Evolutionary conservation across 2,888 invertebrate species (phyloP).

Genomic region (Ormyrus rosae): DNA sequence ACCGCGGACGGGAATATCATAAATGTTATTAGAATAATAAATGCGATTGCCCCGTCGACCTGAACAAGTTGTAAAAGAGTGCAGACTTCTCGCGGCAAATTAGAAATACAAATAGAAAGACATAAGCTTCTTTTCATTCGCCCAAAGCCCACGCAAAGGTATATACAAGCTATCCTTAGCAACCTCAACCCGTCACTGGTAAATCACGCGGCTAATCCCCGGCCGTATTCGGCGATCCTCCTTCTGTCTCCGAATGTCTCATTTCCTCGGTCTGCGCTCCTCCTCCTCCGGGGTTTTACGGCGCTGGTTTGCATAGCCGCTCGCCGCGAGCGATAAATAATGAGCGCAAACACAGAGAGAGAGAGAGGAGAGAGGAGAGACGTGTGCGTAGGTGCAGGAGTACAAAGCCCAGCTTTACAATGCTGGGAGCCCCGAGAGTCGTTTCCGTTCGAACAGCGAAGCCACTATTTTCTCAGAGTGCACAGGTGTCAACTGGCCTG

Average conservation of each 20-base stretch:
- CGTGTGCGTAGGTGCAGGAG: conserved; percentile 59
- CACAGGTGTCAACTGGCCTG: conserved; percentile 67
- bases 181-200: not conserved
- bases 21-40: too few relatives aligned
- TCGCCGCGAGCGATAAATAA: conserved; percentile 56
- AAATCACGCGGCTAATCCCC: not conserved
- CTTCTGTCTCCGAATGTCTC: conserved; percentile 4
- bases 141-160: not conserved
- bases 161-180: not conserved
- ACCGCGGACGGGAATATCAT: too few relatives aligned
- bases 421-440: conserved; percentile 69
- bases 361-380: conserved; percentile 47
- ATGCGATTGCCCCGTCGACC: too few relatives aligned
- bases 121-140: not conserved
- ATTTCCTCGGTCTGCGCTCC: conserved; percentile 7
- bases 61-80: too few relatives aligned
- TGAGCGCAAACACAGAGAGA: conserved; percentile 33
- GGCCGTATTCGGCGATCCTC: conserved; percentile 16
- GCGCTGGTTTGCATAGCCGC: conserved; percentile 55
- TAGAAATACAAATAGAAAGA: not conserved
- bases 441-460: conserved; percentile 72
- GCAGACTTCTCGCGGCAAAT: too few relatives aligned
- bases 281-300: conserved; percentile 32
- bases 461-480: conserved; percentile 63
- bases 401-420: conserved; percentile 68